Conservation (phyloP, 2,113 vertebrate genomes). For the Pelmatolapia mariae region DNA sequence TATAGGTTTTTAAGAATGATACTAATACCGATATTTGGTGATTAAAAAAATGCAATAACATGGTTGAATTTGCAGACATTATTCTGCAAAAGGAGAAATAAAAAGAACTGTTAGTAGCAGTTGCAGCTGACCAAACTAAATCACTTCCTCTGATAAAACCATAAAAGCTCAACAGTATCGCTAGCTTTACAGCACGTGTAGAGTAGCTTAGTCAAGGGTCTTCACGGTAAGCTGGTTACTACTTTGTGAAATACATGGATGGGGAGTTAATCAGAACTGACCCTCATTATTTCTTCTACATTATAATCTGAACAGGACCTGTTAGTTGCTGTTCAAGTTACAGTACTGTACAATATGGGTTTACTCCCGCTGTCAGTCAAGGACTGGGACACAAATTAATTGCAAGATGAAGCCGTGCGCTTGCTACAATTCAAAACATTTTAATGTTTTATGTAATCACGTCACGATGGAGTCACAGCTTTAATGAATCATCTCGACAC, state of each 20-base stretch:
- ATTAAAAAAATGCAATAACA: neutral
- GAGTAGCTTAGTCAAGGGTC: neutral
- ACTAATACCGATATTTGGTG: neutral
- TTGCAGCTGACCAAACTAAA: neutral
- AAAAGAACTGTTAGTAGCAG: neutral
- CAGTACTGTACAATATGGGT: neutral
- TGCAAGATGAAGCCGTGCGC: neutral
- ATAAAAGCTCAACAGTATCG: neutral
- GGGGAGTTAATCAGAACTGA: neutral
- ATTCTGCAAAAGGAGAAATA: neutral
- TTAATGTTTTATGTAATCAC: neutral
- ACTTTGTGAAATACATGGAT: neutral
- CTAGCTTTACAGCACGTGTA: neutral
- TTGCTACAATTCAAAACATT: neutral
- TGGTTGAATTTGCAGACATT: neutral
- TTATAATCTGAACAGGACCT: neutral
- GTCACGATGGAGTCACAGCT: neutral
- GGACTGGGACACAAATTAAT: neutral
- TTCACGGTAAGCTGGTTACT: neutral
- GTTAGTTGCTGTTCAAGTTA: neutral
- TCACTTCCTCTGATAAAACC: neutral
- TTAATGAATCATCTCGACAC: rapidly evolving
- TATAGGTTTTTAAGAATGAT: neutral
- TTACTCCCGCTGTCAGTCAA: neutral
- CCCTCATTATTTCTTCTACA: neutral